phyloP scores from a whole-genome alignment of 2,113 vertebrate genomes.

The Tachysurus vachellii region DNA sequence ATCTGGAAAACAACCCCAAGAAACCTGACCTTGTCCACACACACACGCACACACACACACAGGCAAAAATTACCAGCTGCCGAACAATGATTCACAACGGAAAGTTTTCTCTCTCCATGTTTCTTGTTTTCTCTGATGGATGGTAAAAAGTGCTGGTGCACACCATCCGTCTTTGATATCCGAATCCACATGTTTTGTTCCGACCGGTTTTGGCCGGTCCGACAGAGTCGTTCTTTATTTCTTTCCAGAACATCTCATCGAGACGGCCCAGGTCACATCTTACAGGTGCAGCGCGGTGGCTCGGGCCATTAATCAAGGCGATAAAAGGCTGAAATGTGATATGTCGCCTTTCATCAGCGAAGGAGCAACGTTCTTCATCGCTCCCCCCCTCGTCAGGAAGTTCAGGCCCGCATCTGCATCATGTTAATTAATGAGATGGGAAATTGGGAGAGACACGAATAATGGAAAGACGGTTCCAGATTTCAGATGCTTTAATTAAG shows the following conservation, averaged over 20 bases:
- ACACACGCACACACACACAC: constrained; percentile 25
- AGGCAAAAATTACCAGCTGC: constrained; percentile 74
- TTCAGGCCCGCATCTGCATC: constrained; percentile 22
- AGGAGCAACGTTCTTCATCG: neutral
- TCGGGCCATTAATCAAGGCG: constrained; percentile 26
- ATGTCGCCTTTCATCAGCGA: neutral
- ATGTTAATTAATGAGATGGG: constrained; percentile 43
- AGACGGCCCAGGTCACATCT: constrained; percentile 20
- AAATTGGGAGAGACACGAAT: constrained; percentile 34
- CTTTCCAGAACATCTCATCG: constrained; percentile 32
- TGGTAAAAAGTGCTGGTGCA: constrained; percentile 58
- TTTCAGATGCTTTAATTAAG: constrained; percentile 49
- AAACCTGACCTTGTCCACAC: constrained; percentile 21
- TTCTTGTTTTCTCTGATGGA: constrained; percentile 56
- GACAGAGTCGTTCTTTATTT: neutral
- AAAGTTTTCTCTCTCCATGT: constrained; percentile 63
- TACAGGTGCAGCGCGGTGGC: constrained; percentile 27
- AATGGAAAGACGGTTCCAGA: constrained; percentile 46
- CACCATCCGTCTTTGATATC: constrained; percentile 59
- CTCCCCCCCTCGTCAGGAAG: neutral
- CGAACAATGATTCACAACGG: constrained; percentile 73
- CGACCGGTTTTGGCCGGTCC: constrained; percentile 29
- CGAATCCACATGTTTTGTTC: constrained; percentile 56
- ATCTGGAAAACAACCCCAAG: constrained; percentile 49
- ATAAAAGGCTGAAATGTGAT: constrained; percentile 32